Percentiles rank a stretch among this genome's conserved stretches.
Conservation (phyloP, 2,797 vertebrate species). For the Graptemys geographica region DNA sequence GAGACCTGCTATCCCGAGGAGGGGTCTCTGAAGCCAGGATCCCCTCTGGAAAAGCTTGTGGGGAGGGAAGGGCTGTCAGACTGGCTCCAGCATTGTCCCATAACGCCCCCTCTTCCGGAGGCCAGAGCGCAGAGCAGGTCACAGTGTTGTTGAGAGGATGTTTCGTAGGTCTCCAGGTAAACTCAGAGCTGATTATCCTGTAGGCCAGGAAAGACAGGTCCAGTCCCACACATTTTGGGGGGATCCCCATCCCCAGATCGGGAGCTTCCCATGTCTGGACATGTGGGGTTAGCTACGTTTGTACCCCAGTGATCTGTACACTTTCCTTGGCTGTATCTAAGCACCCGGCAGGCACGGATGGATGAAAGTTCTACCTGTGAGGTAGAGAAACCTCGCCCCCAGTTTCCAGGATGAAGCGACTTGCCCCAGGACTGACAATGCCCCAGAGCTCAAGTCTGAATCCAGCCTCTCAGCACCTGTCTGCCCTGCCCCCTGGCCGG, state of each 20-base stretch:
- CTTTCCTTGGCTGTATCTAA: neutral
- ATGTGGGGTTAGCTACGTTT: neutral
- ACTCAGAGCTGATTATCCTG: neutral
- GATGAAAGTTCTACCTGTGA: neutral
- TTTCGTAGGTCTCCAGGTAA: neutral
- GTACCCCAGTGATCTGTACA: neutral
- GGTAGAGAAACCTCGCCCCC: neutral
- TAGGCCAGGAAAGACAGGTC: neutral
- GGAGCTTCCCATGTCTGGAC: neutral
- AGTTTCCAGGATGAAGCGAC: neutral
- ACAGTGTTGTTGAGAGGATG: neutral
- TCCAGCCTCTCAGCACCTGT: neutral
- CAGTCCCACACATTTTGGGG: neutral
- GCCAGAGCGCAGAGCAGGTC: neutral
- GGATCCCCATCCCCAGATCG: neutral
- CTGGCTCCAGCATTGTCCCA: too few relatives aligned
- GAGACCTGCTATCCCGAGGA: neutral
- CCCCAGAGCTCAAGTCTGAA: too few relatives aligned
- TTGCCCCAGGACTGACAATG: too few relatives aligned
- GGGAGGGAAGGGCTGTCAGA: too few relatives aligned
- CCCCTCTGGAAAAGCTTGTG: neutral
- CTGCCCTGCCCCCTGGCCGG: neutral
- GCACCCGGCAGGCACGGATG: fast-evolving
- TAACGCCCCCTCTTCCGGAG: too few relatives aligned
- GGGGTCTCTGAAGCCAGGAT: neutral